A percentile compares a stretch with the other conserved stretches of the same genome.
Evolutionary conservation across 2,797 vertebrate species (phyloP).

Genomic region (Macrochelys suwanniensis): DNA sequence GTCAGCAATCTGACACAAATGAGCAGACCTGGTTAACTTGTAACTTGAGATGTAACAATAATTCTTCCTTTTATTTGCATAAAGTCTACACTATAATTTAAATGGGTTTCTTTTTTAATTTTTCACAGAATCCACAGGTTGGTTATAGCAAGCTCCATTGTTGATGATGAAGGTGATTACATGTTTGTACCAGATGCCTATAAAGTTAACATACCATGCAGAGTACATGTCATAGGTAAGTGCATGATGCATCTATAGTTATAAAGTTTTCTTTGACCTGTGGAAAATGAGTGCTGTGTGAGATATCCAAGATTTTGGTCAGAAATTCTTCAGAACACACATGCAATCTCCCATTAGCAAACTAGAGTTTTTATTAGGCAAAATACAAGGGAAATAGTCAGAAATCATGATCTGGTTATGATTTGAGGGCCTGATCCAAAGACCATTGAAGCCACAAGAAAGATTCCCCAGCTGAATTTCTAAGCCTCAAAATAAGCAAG

Average conservation of each 20-base stretch:
- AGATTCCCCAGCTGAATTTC: background rate
- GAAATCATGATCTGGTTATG: background rate
- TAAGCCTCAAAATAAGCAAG: background rate
- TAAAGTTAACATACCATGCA: constrained; percentile 89
- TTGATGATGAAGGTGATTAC: constrained; percentile 95
- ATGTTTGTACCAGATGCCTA: constrained; percentile 96
- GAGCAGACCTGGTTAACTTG: background rate
- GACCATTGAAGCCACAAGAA: background rate
- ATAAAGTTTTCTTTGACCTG: background rate
- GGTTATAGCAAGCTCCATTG: constrained; percentile 85
- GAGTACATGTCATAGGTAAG: constrained; percentile 94
- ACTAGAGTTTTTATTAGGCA: background rate
- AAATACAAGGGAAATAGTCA: background rate
- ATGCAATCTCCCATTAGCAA: background rate
- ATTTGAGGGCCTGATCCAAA: background rate
- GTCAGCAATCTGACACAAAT: background rate
- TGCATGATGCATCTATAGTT: background rate
- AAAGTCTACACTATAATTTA: background rate
- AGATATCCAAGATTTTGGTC: background rate
- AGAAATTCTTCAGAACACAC: background rate
- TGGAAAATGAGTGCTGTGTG: background rate
- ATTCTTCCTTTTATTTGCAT: background rate
- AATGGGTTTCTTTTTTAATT: background rate
- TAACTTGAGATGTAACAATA: background rate
- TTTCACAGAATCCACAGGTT: constrained; percentile 90